These are phyloP conservation scores for Lacerta agilis DNA, from an alignment of 2,797 vertebrate genomes.

Conservation along the genomic window DNA sequence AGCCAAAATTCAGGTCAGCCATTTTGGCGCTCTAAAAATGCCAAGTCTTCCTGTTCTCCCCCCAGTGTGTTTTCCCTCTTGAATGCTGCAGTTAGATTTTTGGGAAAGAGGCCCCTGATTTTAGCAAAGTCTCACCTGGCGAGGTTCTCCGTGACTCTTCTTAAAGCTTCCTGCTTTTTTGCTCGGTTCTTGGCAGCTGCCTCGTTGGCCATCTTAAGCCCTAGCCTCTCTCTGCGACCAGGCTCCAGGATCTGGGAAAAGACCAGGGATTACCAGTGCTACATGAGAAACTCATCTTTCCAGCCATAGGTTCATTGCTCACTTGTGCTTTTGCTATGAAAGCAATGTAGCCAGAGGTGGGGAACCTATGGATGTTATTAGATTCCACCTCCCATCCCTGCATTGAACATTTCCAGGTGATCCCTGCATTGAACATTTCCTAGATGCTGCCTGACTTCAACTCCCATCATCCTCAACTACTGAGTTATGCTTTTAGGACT, in stretches of 20 bases:
- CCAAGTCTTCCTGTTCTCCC: background rate
- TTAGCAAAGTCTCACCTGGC: conserved; percentile 85
- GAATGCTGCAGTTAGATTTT: fast-evolving
- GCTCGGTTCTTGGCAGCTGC: conserved; percentile 95
- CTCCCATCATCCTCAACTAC: too few species aligned
- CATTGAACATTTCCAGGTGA: too few species aligned
- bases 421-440: too few species aligned
- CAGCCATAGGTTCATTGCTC: background rate
- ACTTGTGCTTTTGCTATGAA: background rate
- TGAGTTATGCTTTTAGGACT: too few species aligned
- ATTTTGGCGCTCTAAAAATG: background rate
- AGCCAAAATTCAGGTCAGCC: background rate
- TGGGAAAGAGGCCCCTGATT: background rate
- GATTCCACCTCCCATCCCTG: too few species aligned
- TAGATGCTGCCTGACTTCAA: too few species aligned
- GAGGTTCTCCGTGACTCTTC: conserved; percentile 94
- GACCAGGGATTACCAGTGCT: background rate
- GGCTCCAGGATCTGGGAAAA: conserved; percentile 91
- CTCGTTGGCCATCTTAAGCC: conserved; percentile 99
- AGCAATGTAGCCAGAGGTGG: too few species aligned
- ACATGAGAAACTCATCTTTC: background rate
- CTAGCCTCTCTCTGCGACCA: conserved; percentile 92
- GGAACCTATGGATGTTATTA: too few species aligned
- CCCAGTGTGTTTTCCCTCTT: background rate
- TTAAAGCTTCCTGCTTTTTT: conserved; percentile 94